These are phyloP conservation scores for Dryobotodes eremita DNA, from an alignment of 2,888 invertebrate species.

Conservation along the genomic window DNA sequence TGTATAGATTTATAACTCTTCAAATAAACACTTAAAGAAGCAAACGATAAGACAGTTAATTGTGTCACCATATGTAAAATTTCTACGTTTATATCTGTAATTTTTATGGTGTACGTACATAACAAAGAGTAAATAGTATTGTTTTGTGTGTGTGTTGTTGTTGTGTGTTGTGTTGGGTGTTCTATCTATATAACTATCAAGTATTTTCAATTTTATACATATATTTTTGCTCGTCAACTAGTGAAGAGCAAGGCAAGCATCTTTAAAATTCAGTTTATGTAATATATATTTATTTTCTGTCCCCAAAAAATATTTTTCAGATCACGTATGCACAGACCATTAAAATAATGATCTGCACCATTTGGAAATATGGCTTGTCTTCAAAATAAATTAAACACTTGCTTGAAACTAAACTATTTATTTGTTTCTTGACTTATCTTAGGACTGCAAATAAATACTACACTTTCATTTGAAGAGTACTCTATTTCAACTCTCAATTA, in stretches of 20 bases:
- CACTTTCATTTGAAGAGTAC: background rate
- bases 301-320: background rate
- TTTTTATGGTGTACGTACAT: too few species aligned
- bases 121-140: too few species aligned
- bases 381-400: background rate
- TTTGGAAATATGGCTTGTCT: background rate
- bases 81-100: too few species aligned
- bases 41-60: too few species aligned
- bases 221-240: background rate
- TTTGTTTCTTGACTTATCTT: background rate
- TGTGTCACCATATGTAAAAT: too few species aligned
- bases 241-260: background rate
- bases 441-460: background rate
- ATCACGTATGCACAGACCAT: background rate
- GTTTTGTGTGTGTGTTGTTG: too few species aligned
- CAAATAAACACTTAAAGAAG: too few species aligned
- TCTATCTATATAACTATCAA: background rate
- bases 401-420: background rate
- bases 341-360: constrained; percentile 7
- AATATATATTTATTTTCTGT: background rate
- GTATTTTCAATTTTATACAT: background rate
- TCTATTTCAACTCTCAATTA: too few species aligned
- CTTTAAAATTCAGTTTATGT: too few species aligned
- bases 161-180: too few species aligned
- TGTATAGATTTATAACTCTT: too few species aligned